Conservation (phyloP, 2,888 invertebrate species). For the Calameuta filiformis region DNA sequence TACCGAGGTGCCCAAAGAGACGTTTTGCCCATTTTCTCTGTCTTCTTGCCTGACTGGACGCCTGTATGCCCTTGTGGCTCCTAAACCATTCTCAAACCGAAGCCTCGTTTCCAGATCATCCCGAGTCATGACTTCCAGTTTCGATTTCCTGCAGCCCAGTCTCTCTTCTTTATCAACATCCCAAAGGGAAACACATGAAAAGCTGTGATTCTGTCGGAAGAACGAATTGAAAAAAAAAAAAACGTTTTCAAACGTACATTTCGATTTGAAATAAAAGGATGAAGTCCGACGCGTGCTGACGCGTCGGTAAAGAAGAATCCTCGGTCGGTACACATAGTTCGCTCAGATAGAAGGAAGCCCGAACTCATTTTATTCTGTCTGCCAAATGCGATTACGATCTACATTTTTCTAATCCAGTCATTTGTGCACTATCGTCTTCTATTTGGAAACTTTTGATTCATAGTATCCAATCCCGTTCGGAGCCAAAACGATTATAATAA, state of each 20-base stretch:
- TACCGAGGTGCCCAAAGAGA: conserved; percentile 36
- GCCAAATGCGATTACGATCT: conserved; percentile 43
- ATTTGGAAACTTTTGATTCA: conserved; percentile 36
- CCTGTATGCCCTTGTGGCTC: not conserved
- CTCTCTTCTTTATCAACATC: no score
- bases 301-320: no score
- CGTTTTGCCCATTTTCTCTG: conserved; percentile 23
- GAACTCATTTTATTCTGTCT: conserved; percentile 25
- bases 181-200: no score
- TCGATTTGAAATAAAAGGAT: no score
- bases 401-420: conserved; percentile 50
- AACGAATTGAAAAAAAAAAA: no score
- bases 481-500: conserved; percentile 65
- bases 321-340: no score
- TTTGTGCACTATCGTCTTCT: conserved; percentile 43
- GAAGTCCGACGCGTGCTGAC: no score
- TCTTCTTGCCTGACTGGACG: conserved; percentile 12
- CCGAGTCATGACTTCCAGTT: no score
- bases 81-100: conserved; percentile 42
- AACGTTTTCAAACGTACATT: no score
- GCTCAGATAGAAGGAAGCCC: not conserved
- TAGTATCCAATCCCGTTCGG: conserved; percentile 34
- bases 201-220: no score
- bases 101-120: conserved; percentile 36
- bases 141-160: no score